Evolutionary conservation across 2,888 invertebrate species (phyloP).

Genomic region (Cantharis flavilabris): DNA sequence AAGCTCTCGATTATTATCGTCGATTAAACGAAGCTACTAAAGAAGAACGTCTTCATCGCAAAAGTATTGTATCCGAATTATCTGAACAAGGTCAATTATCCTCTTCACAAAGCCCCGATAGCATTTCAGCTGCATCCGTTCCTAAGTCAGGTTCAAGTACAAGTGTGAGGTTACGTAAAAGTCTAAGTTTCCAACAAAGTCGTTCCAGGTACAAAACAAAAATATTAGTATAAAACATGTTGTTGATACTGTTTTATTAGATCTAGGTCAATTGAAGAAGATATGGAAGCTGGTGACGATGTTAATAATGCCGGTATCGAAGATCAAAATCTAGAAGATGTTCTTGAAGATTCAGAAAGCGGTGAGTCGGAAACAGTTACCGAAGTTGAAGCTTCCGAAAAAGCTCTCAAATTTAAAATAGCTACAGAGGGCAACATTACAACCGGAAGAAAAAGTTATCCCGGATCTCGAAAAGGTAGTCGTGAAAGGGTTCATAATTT

Average conservation of each 20-base stretch:
- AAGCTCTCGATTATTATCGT: constrained; percentile 66
- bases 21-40: constrained; percentile 65
- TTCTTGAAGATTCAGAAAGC: constrained; percentile 63
- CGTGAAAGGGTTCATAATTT: constrained; percentile 61
- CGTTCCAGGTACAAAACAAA: constrained; percentile 47
- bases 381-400: constrained; percentile 75
- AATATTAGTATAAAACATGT: neutral
- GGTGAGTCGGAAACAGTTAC: constrained; percentile 71
- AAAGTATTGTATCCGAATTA: constrained; percentile 58
- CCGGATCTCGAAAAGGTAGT: constrained; percentile 71
- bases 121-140: constrained; percentile 49
- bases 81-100: constrained; percentile 48
- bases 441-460: constrained; percentile 65
- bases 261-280: constrained; percentile 56
- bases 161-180: constrained; percentile 61
- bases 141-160: constrained; percentile 58
- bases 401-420: constrained; percentile 75
- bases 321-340: constrained; percentile 56
- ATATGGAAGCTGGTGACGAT: constrained; percentile 50
- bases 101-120: constrained; percentile 57
- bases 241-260: constrained; percentile 36
- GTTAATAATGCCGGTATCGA: constrained; percentile 46
- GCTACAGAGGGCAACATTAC: constrained; percentile 66
- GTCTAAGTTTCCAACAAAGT: constrained; percentile 55
- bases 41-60: constrained; percentile 63